Percentiles rank a stretch among this genome's conserved stretches.
These are phyloP conservation scores for Bubalus kerabau DNA, from an alignment of 2,113 vertebrate genomes.

Conservation along the genomic window DNA sequence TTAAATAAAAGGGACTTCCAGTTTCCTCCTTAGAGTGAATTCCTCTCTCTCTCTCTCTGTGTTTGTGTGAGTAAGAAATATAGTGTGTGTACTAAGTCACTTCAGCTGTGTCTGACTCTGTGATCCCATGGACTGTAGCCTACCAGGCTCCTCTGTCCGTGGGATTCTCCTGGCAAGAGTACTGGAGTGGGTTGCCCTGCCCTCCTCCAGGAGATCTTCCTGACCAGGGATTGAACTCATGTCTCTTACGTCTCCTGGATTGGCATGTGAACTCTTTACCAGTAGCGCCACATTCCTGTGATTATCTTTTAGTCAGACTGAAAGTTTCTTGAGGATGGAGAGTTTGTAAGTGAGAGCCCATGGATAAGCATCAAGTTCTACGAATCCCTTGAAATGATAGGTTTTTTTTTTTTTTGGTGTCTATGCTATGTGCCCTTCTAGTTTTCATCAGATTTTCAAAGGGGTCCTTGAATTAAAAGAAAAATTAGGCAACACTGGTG, in stretches of 20 bases:
- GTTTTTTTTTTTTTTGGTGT: background rate
- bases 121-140: background rate
- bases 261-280: background rate
- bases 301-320: background rate
- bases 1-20: background rate
- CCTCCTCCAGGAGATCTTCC: background rate
- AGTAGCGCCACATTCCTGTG: background rate
- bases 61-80: background rate
- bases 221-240: background rate
- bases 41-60: background rate
- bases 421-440: background rate
- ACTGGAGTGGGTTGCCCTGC: background rate
- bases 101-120: background rate
- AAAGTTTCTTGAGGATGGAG: background rate
- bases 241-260: background rate
- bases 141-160: background rate
- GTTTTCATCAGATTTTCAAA: constrained; percentile 9
- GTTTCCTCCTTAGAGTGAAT: background rate
- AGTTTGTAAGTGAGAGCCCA: background rate
- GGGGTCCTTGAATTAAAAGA: background rate
- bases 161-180: background rate
- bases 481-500: background rate
- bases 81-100: background rate
- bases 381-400: background rate
- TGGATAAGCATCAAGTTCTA: background rate